Evolutionary conservation across 2,113 vertebrate genomes (phyloP).

Genomic region (Oostethus manadensis): DNA sequence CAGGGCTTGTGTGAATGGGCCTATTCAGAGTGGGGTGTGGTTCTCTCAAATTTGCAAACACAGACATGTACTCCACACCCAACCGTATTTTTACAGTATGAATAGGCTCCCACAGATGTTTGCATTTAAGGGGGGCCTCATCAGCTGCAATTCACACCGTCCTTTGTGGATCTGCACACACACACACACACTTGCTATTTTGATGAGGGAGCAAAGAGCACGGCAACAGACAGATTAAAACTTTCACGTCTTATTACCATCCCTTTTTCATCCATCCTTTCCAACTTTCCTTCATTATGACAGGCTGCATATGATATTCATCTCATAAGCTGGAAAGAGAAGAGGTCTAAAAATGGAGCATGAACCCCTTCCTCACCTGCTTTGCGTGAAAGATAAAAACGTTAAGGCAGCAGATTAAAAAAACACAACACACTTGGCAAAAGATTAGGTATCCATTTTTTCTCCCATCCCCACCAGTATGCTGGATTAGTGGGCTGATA

Average conservation of each 20-base stretch:
- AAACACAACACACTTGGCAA: too few species aligned
- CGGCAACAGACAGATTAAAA: conserved; percentile 39
- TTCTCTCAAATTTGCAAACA: conserved; percentile 19
- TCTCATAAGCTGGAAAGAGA: conserved; percentile 17
- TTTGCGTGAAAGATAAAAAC: conserved; percentile 7
- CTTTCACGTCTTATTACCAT: conserved; percentile 8
- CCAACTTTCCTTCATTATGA: conserved; percentile 3
- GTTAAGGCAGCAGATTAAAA: conserved; percentile 19
- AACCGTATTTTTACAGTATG: conserved; percentile 51
- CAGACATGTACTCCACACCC: conserved; percentile 18
- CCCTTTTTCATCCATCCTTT: conserved; percentile 12
- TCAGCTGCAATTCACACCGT: conserved; percentile 47
- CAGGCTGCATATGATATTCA: conserved; percentile 10
- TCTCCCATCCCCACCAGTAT: neutral
- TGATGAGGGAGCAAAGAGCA: conserved; percentile 37
- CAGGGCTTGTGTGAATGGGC: conserved; percentile 11
- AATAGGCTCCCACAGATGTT: conserved; percentile 63
- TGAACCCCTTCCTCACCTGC: conserved; percentile 23
- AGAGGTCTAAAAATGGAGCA: conserved; percentile 20
- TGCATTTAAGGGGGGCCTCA: conserved; percentile 49
- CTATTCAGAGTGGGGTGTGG: conserved; percentile 31
- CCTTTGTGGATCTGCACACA: too few species aligned
- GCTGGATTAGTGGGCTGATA: too few species aligned
- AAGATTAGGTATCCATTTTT: too few species aligned
- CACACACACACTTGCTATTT: conserved; percentile 40